A percentile compares a stretch with the other conserved stretches of the same genome.
phyloP scores from a whole-genome alignment of 2,113 vertebrate species.

The Leuciscus idus region DNA sequence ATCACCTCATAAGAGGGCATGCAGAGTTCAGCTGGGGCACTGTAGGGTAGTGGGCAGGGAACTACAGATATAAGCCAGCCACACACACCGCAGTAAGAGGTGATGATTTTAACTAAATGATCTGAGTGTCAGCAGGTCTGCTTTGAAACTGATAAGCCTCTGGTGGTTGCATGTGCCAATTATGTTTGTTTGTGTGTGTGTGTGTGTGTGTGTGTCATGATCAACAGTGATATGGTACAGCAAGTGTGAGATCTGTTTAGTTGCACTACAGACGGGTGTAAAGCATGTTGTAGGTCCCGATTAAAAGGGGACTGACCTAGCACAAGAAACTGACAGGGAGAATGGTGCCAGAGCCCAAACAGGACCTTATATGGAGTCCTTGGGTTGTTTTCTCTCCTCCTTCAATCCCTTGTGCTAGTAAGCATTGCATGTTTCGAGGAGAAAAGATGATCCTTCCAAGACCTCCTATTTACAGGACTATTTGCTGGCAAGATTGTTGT shows the following conservation, averaged over 20 bases:
- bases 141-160: slow-evolving; percentile 42
- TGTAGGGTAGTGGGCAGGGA: slow-evolving; percentile 62
- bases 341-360: slow-evolving; percentile 76
- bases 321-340: slow-evolving; percentile 76
- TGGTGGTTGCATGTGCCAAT: background rate
- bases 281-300: slow-evolving; percentile 33
- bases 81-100: slow-evolving; percentile 58
- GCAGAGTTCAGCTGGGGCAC: slow-evolving; percentile 75
- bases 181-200: slow-evolving; percentile 1
- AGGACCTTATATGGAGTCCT: slow-evolving; percentile 80
- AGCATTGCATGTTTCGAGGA: slow-evolving; percentile 65
- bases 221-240: slow-evolving; percentile 36
- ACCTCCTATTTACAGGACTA: slow-evolving; percentile 82
- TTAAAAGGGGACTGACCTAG: slow-evolving; percentile 70
- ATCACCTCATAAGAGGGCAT: slow-evolving; percentile 74
- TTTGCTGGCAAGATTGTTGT: slow-evolving; percentile 74
- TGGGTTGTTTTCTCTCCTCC: slow-evolving; percentile 76
- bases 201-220: slow-evolving; percentile 1
- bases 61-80: slow-evolving; percentile 71
- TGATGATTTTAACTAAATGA: slow-evolving; percentile 57
- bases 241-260: slow-evolving; percentile 35
- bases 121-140: slow-evolving; percentile 39
- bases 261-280: slow-evolving; percentile 27
- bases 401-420: slow-evolving; percentile 70
- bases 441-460: slow-evolving; percentile 78